Base-by-base conservation (phyloP, 37 sponge, comb jelly and placozoan species). In the Axinella damicornis region DNA sequence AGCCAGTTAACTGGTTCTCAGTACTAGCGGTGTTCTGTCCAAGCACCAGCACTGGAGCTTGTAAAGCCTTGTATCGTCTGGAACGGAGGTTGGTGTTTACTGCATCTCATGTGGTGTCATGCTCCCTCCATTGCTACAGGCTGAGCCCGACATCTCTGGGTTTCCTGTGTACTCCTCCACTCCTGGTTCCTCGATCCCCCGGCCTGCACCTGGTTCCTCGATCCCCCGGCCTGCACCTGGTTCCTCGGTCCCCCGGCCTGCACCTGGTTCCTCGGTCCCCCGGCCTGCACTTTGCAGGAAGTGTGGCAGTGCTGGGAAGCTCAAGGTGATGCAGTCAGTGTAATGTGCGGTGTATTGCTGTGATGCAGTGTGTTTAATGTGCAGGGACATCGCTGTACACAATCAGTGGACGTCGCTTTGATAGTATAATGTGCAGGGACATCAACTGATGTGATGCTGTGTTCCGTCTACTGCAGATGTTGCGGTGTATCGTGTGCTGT, bases 401-500 rank as follows among this genome's bases (percentile, higher is more conserved):
- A 2, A 28, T 62, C 27, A 62, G 64, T 4, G 64, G n/a, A 28
- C 6, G n/a, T 57, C 18, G 58, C 19, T 19, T 16, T 57, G 58
- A 20, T 16, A 20, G 58, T 57, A n/a, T n/a, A n/a, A n/a, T n/a
- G n/a, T n/a, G n/a, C n/a, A n/a, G n/a, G n/a, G n/a, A n/a, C n/a
- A n/a, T n/a, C n/a, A n/a, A n/a, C n/a, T n/a, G n/a, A n/a, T n/a
- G n/a, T n/a, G n/a, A n/a, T n/a, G n/a, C n/a, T n/a, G n/a, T n/a
- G 24, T 72, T 24, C 37, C 25, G 41, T 12, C 25, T 53, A 27
- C 17, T 58, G 2, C 73, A 78, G 78, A 53, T 93, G 76, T 22
- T 93, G 65, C 39, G 36, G 0, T 93, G 93, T 81, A 19, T 41
- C 14, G 74, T 88, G 39, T 93, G 93, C 70, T 88, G 90, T 37